Base-by-base conservation (phyloP, 2,888 invertebrate species). In the Frankliniella intonsa region DNA sequence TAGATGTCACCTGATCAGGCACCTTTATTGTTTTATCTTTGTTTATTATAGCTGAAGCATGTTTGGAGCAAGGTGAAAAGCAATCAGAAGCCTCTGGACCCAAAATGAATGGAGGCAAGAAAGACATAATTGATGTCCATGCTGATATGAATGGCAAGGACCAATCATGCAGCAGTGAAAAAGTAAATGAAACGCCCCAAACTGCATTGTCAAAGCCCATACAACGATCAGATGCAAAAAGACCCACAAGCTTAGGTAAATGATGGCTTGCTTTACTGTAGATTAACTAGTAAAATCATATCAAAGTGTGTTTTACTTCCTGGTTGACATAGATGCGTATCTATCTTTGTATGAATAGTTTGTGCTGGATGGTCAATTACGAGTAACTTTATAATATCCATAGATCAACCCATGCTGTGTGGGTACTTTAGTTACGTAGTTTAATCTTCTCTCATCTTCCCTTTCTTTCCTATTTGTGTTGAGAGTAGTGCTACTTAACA, bases 21-120 rank as follows among this genome's bases (percentile, higher is more conserved):
- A 7, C 17, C 17, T 7, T 55, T 14, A 55, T 55, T 14, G 19
- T 55, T 55, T 55, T 7, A 19, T 55, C 19, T 55, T 10, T 55
- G 19, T 55, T 12, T 10, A 19, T 19, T 19, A 5, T 19, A 55
- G 55, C 17, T 14, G 55, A 55, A 55, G 9, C 14, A 19, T 19
- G 19, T 14, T 55, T 55, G 55, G 55, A 55, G 55, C 55, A 19
- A 55, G 17, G 19, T 38, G 38, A 38, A 38, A 38, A 38, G 38
- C 38, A 38, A 38, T 38, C 38, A 38, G 38, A 38, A 38, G 2
- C 38, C 5, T 38, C 38, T 17, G 62, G 19, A 17, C 19, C 62
- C n/a, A n/a, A 62, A 62, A 17, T 14, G 62, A 76, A 76, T 76
- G 22, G 22, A 76, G 69, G 69, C 69, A 76, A 76, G 25, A 76